Base-by-base conservation (phyloP, 2,113 vertebrate species). In the Stigmatopora nigra region DNA sequence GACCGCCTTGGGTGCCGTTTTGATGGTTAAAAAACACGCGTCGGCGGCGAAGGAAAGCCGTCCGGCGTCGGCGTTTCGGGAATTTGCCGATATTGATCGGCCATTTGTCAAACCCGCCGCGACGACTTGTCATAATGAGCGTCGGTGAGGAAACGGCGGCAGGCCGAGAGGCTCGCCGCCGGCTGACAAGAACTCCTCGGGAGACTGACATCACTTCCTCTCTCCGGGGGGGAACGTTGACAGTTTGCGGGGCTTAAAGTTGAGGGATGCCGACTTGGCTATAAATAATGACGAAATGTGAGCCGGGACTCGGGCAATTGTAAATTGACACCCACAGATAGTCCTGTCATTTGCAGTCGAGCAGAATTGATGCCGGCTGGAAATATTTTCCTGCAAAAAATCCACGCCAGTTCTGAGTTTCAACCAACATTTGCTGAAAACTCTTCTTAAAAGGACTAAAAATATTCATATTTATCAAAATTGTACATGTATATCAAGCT, bases 1-100 rank as follows among this genome's bases (percentile, higher is more conserved):
- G 78, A 86, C 80, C 78, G 79, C 84, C 80, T 82, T 61, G 69
- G 73, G 77, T 75, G 78, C 68, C 61, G 67, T 69, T 67, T 81
- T 77, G 81, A 77, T 82, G 74, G 76, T 82, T 82, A 76, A 83
- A 31, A 76, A 80, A 78, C 70, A 63, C 60, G 56, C 64, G 67
- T 61, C 53, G 48, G 31, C 59, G 57, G 7, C 25, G 25, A 44
- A 0, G 13, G 2, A 49, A 45, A 15, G 19, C 53, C 52, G 56
- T 1, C 44, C 3, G 61, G 44, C 41, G 36, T 1, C 19, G 19
- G 16, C 52, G 71, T 41, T 65, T 63, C 65, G 6, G 2, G 44
- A 17, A 56, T 79, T 68, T 74, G 61, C 75, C 52, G 57, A 11
- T 56, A 81, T 83, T 5, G 69, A 82, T 78, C 67, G 20, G 2